Base-by-base conservation (phyloP, 2,113 vertebrate species). In the Thalassarche chlororhynchos region DNA sequence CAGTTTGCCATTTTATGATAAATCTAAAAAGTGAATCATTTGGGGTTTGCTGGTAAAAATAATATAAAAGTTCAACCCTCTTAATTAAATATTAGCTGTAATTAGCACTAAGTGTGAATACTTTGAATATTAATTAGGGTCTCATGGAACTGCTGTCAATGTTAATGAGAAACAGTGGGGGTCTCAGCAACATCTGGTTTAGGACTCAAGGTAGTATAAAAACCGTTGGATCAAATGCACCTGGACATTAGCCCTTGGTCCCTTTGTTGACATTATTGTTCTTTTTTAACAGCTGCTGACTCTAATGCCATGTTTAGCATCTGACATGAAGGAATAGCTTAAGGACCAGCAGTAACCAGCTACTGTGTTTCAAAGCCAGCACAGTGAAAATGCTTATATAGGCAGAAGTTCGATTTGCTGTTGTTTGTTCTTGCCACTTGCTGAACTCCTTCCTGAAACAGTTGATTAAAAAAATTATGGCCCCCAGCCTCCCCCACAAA, bases 41-140 rank as follows among this genome's bases (percentile, higher is more conserved):
- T 95, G 90, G 95, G 97, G 92, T 83, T 83, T 92, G n/a, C 87
- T 79, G 74, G 62, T 95, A 95, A 96, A 96, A 97, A 95, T 93
- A 92, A 95, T 97, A 79, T 71, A 64, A 51, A 98, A 98, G 91
- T 97, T 97, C 90, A 89, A 49, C 83, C 92, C 87, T 98, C 97
- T 98, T 98, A 99, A 98, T 99, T 98, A 98, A 99, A 98, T 98
- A 98, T 98, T 98, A 98, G 95, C 91, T 97, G 92, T 98, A 98
- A 99, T 99, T 99, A 99, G 97, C 95, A 87, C 87, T 81, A 97
- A 98, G 97, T 96, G 92, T 95, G 97, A 98, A 97, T 96, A 93
- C 93, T 97, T 97, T 84, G 97, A 97, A 98, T 99, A 98, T 98
- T 97, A 98, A 98, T 98, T 96, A 97, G 96, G 95, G 96, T 98